Evolutionary conservation across 2,113 vertebrate species (phyloP), one percentile per base, ranked within the genome.

Genomic region (Catharus fuscescens): DNA sequence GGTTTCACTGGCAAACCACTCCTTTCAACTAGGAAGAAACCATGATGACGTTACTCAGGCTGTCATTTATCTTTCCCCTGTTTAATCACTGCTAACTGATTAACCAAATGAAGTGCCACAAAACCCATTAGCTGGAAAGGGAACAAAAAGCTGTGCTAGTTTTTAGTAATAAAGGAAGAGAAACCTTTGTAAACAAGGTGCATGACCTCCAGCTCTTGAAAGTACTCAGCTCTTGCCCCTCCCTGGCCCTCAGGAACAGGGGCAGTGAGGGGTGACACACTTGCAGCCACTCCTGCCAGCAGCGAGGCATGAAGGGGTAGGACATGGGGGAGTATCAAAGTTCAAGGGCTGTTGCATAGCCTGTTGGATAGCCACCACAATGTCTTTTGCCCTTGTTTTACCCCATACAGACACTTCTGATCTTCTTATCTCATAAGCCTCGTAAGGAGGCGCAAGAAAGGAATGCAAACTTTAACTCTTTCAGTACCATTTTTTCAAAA

Each of bases 1-100:
- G 61, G 65, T 76, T 94, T 80, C 88, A 29, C 80, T 97, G 86
- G 72, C 80, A 81, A 91, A 78, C 64, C 77, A 64, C 71, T 91
- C 83, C 73, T 81, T 66, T 36, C 48, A 60, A 52, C 71, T 28
- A 26, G 0, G 1, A 56, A 83, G 85, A 80, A 88, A 92, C 52
- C 42, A 57, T 2, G 25, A 90, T 92, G 88, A 94, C 31, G n/a
- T 93, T 66, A 83, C 48, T 70, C 29, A 20, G 52, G 69, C 79
- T 74, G 88, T 73, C 94, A 86, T 90, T 95, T 65, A 86, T 92
- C 81, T 80, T 80, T 90, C 71, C 71, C 52, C 47, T 96, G 64
- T 90, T 96, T 97, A 95, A 95, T 88, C 88, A 74, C 52, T 86
- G 94, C 92, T 94, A 92, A 96, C 93, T 97, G 79, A 97, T 96